phyloP scores from a whole-genome alignment of 2,797 vertebrate species.

The Emys orbicularis region DNA sequence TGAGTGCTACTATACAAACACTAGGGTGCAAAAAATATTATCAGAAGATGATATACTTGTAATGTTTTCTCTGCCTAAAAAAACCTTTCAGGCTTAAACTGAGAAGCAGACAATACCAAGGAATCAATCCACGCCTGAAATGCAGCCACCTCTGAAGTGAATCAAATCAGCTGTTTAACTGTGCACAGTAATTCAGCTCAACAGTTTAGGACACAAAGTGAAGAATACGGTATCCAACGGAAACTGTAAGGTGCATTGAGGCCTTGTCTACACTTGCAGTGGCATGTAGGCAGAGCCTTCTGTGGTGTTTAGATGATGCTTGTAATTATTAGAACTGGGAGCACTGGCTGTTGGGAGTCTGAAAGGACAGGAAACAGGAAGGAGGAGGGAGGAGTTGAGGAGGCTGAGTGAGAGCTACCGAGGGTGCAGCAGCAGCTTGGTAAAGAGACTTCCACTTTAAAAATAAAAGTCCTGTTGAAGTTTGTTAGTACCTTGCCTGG shows the following conservation, averaged over 20 bases:
- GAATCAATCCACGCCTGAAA: not conserved
- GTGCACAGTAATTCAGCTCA: no score
- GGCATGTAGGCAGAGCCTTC: not conserved
- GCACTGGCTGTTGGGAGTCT: no score
- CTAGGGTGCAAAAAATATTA: slow-evolving; percentile 29
- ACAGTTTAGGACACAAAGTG: not conserved
- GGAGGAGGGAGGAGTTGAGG: no score
- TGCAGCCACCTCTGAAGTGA: not conserved
- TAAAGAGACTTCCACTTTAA: no score
- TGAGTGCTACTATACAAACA: not conserved
- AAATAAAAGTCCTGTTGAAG: no score
- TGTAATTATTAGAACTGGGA: no score
- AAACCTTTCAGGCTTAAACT: not conserved
- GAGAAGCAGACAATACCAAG: slow-evolving; percentile 46
- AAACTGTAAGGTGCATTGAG: not conserved
- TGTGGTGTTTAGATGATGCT: no score
- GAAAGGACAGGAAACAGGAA: no score
- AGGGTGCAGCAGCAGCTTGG: no score
- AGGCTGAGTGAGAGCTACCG: no score
- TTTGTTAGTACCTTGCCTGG: no score
- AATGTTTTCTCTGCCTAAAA: slow-evolving; percentile 45
- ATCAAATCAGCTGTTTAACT: not conserved
- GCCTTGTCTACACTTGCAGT: not conserved
- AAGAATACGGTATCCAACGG: not conserved
- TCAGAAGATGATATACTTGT: slow-evolving; percentile 40